Evolutionary conservation across 2,113 vertebrate species (phyloP).

Genomic region (Mellivora capensis): DNA sequence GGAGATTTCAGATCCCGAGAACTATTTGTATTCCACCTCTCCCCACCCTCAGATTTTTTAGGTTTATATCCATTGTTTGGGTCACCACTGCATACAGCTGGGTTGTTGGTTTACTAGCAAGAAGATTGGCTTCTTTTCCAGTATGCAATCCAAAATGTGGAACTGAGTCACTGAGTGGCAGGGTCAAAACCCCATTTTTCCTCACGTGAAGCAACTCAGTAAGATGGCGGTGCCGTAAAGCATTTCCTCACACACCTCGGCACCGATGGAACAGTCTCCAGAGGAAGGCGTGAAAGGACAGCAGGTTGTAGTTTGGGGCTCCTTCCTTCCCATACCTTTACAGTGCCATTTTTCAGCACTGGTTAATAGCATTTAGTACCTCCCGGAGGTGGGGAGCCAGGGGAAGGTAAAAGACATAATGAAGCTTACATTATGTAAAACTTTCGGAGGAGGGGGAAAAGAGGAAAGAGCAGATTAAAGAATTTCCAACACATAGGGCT

Average conservation of each 20-base stretch:
- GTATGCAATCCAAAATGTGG: conserved; percentile 81
- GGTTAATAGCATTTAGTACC: conserved; percentile 48
- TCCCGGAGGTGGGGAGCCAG: conserved; percentile 61
- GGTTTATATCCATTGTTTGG: conserved; percentile 71
- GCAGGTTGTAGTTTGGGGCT: conserved; percentile 79
- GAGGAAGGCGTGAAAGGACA: conserved; percentile 78
- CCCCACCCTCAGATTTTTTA: conserved; percentile 69
- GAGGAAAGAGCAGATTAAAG: conserved; percentile 83
- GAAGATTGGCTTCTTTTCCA: conserved; percentile 80
- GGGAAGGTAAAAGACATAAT: conserved; percentile 72
- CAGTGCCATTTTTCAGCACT: conserved; percentile 71
- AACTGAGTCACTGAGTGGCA: conserved; percentile 79
- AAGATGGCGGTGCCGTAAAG: conserved; percentile 72
- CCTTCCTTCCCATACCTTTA: conserved; percentile 80
- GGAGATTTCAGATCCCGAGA: conserved; percentile 69
- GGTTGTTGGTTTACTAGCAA: conserved; percentile 78
- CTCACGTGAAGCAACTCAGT: conserved; percentile 81
- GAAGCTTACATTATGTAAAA: conserved; percentile 67
- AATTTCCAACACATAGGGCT: conserved; percentile 75
- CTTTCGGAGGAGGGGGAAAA: conserved; percentile 57
- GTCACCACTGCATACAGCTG: conserved; percentile 77
- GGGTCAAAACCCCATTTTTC: conserved; percentile 76
- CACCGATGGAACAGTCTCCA: conserved; percentile 77
- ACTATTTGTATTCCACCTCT: conserved; percentile 65
- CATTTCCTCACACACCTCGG: conserved; percentile 74